Evolutionary conservation across 2,888 invertebrate species (phyloP).

Genomic region (Idaea biselata): DNA sequence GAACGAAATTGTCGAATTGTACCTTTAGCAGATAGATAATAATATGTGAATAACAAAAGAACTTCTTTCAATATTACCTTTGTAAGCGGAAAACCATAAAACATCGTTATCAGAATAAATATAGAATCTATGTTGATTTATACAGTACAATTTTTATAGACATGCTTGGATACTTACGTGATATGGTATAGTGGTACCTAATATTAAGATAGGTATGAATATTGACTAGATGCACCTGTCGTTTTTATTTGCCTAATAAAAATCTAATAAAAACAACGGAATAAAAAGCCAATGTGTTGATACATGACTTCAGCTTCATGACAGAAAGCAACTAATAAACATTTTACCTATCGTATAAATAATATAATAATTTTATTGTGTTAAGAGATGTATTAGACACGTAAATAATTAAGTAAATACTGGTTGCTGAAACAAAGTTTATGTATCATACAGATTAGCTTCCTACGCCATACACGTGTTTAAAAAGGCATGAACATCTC

Average conservation of each 20-base stretch:
- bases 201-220: too few relatives aligned
- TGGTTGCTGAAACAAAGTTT: background rate
- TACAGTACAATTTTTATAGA: background rate
- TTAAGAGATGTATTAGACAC: too few relatives aligned
- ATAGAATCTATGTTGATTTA: background rate
- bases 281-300: too few relatives aligned
- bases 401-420: too few relatives aligned
- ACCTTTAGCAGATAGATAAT: background rate
- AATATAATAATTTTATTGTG: too few relatives aligned
- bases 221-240: too few relatives aligned
- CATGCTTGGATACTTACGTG: background rate
- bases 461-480: background rate
- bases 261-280: background rate
- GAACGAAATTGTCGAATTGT: background rate
- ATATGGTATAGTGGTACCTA: too few relatives aligned
- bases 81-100: background rate
- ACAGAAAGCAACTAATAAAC: too few relatives aligned
- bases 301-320: too few relatives aligned
- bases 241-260: too few relatives aligned
- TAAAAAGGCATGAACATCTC: background rate
- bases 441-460: background rate
- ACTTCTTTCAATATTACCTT: background rate
- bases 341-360: too few relatives aligned
- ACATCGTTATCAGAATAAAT: background rate
- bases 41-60: background rate